Base-by-base conservation (phyloP, 2,888 invertebrate genomes). In the Meiosimyza decipiens region DNA sequence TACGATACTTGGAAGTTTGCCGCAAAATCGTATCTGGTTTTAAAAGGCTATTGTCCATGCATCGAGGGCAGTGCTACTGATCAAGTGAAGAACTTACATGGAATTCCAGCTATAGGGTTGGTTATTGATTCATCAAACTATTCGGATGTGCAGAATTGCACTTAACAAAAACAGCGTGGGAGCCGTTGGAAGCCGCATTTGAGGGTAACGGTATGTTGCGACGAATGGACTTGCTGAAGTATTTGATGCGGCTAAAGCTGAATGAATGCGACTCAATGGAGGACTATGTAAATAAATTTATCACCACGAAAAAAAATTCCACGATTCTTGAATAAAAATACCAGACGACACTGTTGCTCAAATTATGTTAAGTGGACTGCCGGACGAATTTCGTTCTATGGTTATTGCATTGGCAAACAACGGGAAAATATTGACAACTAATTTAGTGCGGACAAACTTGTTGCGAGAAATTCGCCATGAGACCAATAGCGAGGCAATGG, bases 1-100 rank as follows among this genome's bases (percentile, higher is more conserved):
- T 72, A 72, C 57, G 63, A 72, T 64, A 52, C 59, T n/a, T 72
- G 72, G 69, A 72, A 64, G 63, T 72, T 72, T 63, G 68, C 72
- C 52, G 72, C 72, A 68, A 72, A 69, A 57, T 72, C 72, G 11
- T 59, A 70, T 51, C 40, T 70, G 28, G 70, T 70, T 51, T 54
- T 67, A n/a, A 60, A 60, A 52, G 55, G 72, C 40, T 72, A 54
- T 63, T 72, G 72, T 73, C 73, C 74, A 59, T 73, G 71, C 64
- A 74, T 71, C 54, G 71, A 71, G 66, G 73, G 71, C 15, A 28
- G 16, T n/a, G 72, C 69, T 66, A 68, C 62, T 6, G 71, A 70
- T 72, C 69, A 67, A 70, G 70, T 52, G 54, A 75, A 75, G 72
- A 75, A 73, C 72, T 64, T 75, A 67, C 66, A 73, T 65, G 73